Evolutionary conservation across 2,888 invertebrate species (phyloP).

Genomic region (Ennomos fuscantarius): DNA sequence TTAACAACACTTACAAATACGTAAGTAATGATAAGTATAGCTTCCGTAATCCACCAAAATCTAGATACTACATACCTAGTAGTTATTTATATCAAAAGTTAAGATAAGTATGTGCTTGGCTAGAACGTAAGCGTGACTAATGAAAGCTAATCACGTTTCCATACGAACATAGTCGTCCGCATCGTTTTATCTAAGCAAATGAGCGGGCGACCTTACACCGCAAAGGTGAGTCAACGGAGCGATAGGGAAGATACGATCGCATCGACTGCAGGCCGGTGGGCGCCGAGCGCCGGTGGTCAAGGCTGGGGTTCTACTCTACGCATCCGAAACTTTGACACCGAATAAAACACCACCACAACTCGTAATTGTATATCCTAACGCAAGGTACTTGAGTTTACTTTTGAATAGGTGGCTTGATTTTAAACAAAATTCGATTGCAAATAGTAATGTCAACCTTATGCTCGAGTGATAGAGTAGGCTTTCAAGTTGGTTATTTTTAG

Average conservation of each 20-base stretch:
- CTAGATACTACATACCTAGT: too few relatives aligned
- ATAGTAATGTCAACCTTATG: too few relatives aligned
- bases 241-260: slow-evolving; percentile 62
- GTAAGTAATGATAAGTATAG: too few relatives aligned
- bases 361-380: too few relatives aligned
- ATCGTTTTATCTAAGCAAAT: slow-evolving; percentile 54
- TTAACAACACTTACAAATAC: background rate
- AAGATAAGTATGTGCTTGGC: slow-evolving; percentile 8
- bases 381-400: too few relatives aligned
- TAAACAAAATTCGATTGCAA: too few relatives aligned
- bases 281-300: slow-evolving; percentile 56
- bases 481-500: too few relatives aligned
- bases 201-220: slow-evolving; percentile 45
- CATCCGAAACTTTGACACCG: too few relatives aligned
- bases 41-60: too few relatives aligned
- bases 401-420: too few relatives aligned
- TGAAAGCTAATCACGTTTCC: slow-evolving; percentile 31
- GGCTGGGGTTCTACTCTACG: slow-evolving; percentile 45
- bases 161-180: slow-evolving; percentile 29
- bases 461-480: too few relatives aligned
- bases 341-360: too few relatives aligned
- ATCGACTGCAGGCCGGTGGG: slow-evolving; percentile 54
- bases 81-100: slow-evolving; percentile 18
- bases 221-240: slow-evolving; percentile 51
- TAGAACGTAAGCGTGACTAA: slow-evolving; percentile 24